A percentile compares a stretch with the other conserved stretches of the same genome.
phyloP scores from a whole-genome alignment of 2,888 invertebrate species.

The Odontocolon sp. region DNA sequence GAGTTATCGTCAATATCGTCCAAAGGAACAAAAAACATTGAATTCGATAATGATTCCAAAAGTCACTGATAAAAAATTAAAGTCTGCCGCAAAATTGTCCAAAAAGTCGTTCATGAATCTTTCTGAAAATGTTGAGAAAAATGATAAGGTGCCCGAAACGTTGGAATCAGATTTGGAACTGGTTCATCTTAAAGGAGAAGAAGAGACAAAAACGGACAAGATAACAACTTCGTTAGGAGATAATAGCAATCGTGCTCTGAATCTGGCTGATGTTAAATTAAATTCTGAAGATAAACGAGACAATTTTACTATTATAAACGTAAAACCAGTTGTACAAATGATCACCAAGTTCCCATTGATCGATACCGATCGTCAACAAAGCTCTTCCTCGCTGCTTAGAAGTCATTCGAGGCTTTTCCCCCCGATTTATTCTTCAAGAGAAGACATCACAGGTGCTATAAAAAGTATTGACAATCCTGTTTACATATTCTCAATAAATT shows the following conservation, averaged over 20 bases:
- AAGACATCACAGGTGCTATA: too few relatives aligned
- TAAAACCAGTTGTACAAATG: background rate
- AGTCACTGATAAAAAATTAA: background rate
- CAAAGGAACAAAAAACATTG: background rate
- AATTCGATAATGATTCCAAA: background rate
- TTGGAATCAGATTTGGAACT: background rate
- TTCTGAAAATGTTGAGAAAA: background rate
- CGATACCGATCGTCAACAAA: conserved; percentile 26
- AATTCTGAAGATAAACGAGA: background rate
- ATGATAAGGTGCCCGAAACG: background rate
- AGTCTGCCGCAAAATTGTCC: background rate
- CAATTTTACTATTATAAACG: background rate
- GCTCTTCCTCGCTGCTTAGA: conserved; percentile 11
- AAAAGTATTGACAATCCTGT: conserved; percentile 20
- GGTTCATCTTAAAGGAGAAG: background rate
- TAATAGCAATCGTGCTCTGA: background rate
- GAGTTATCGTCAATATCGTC: background rate
- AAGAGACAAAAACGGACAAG: background rate
- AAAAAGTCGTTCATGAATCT: background rate
- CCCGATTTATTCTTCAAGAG: conserved; percentile 50
- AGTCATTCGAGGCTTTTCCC: conserved; percentile 18
- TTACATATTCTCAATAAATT: background rate
- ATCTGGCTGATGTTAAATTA: background rate
- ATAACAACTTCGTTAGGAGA: background rate
- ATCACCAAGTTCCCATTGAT: conserved; percentile 32